phyloP scores from a whole-genome alignment of 2,113 vertebrate species.

The Gopherus flavomarginatus region DNA sequence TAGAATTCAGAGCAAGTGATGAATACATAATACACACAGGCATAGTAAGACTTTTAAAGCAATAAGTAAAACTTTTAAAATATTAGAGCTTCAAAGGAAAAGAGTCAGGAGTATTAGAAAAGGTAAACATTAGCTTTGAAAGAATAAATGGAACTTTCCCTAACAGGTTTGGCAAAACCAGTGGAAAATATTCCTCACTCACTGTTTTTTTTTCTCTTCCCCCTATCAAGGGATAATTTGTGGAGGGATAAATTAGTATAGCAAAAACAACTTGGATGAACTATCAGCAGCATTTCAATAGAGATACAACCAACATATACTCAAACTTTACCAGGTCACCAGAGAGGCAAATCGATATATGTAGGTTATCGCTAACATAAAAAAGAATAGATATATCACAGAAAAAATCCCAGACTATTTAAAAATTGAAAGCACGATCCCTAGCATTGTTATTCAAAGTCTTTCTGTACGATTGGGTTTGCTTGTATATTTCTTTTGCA shows the following conservation, averaged over 20 bases:
- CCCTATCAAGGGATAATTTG: conserved; percentile 73
- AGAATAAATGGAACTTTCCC: conserved; percentile 72
- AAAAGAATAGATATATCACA: conserved; percentile 77
- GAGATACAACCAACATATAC: conserved; percentile 59
- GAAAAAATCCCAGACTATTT: conserved; percentile 64
- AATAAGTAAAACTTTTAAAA: conserved; percentile 61
- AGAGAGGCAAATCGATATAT: conserved; percentile 70
- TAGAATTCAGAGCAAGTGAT: background rate
- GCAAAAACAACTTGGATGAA: conserved; percentile 71
- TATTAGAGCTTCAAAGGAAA: conserved; percentile 54
- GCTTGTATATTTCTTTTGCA: conserved; percentile 29
- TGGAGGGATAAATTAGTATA: conserved; percentile 67
- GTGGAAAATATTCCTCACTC: conserved; percentile 76
- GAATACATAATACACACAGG: background rate
- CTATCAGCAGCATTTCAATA: conserved; percentile 75
- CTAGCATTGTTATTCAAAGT: conserved; percentile 70
- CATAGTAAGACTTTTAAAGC: conserved; percentile 31
- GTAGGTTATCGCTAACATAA: conserved; percentile 75
- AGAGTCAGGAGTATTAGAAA: conserved; percentile 48
- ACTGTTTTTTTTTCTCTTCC: background rate
- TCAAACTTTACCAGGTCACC: conserved; percentile 63
- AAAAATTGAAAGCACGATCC: conserved; percentile 76
- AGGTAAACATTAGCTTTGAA: conserved; percentile 74
- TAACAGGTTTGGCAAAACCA: conserved; percentile 73
- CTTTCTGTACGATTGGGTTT: conserved; percentile 67